Evolutionary conservation across 2,113 vertebrate genomes (phyloP).

Genomic region (Perognathus longimembris): DNA sequence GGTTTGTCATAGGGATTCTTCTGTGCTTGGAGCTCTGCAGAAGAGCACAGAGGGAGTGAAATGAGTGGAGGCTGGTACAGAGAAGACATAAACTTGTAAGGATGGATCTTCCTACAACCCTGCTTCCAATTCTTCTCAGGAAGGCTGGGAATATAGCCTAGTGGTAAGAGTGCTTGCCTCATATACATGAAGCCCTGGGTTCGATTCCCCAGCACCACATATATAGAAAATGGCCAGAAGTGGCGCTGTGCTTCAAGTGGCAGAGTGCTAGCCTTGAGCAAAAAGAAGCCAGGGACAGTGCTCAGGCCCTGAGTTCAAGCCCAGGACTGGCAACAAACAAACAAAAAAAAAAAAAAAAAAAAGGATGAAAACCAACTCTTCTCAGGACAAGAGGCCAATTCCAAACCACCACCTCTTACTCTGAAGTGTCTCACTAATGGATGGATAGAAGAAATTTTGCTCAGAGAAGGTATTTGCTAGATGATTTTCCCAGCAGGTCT

Average conservation of each 20-base stretch:
- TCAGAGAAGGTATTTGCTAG: background rate
- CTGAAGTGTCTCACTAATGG: background rate
- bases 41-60: slow-evolving; percentile 1
- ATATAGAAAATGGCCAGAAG: too few relatives aligned
- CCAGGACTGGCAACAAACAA: too few relatives aligned
- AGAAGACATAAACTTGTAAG: slow-evolving; percentile 56
- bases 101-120: background rate
- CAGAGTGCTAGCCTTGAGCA: too few relatives aligned
- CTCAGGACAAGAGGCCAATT: background rate
- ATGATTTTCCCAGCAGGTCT: background rate
- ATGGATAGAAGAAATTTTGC: background rate
- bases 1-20: slow-evolving; percentile 13
- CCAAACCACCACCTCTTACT: background rate
- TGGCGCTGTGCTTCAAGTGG: too few relatives aligned
- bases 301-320: too few relatives aligned
- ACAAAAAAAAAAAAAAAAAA: too few relatives aligned
- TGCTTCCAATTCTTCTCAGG: slow-evolving; percentile 45
- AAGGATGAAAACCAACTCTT: too few relatives aligned
- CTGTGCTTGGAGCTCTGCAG: slow-evolving; percentile 8
- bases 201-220: too few relatives aligned
- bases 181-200: too few relatives aligned
- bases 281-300: too few relatives aligned
- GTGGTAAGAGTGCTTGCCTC: too few relatives aligned
- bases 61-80: background rate
- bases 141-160: too few relatives aligned